A percentile compares a stretch with the other conserved stretches of the same genome.
Conservation (phyloP, 37 sponge, comb jelly and placozoan species). For the Theonella swinhoei region DNA sequence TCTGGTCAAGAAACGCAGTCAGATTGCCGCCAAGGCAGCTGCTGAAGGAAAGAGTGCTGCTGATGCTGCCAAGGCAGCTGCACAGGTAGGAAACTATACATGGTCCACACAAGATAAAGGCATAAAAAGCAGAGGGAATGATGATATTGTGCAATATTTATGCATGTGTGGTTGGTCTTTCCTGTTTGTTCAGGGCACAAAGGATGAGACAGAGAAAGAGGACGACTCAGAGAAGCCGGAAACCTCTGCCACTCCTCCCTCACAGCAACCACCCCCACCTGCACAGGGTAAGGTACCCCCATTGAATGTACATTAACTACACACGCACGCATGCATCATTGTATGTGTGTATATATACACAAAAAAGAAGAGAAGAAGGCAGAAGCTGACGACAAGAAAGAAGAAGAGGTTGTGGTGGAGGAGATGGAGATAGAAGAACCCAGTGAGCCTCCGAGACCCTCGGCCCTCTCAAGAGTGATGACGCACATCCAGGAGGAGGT, state of each 20-base stretch:
- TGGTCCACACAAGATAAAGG: not conserved
- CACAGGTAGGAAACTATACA: not conserved
- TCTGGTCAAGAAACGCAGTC: conserved; percentile 46
- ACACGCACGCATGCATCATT: too few species aligned
- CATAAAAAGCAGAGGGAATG: not conserved
- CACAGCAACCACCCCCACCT: too few species aligned
- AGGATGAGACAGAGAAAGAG: conserved; percentile 3
- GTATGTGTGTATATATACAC: too few species aligned
- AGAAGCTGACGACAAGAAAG: too few species aligned
- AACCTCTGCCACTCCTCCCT: too few species aligned
- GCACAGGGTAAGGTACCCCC: too few species aligned
- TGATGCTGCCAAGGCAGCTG: conserved; percentile 41
- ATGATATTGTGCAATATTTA: not conserved
- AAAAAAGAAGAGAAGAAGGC: too few species aligned
- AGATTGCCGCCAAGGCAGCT: conserved; percentile 40
- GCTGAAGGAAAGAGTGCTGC: conserved; percentile 30
- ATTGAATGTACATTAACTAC: too few species aligned
- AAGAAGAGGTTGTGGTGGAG: conserved; percentile 9
- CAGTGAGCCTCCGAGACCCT: not conserved
- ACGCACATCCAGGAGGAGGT: not conserved
- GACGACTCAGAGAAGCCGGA: not conserved
- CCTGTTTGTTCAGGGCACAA: not conserved
- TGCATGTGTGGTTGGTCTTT: not conserved
- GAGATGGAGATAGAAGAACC: not conserved
- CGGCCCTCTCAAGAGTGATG: not conserved